These are phyloP conservation scores for Zonitis immaculata DNA, from an alignment of 2,888 invertebrate genomes.

Conservation along the genomic window DNA sequence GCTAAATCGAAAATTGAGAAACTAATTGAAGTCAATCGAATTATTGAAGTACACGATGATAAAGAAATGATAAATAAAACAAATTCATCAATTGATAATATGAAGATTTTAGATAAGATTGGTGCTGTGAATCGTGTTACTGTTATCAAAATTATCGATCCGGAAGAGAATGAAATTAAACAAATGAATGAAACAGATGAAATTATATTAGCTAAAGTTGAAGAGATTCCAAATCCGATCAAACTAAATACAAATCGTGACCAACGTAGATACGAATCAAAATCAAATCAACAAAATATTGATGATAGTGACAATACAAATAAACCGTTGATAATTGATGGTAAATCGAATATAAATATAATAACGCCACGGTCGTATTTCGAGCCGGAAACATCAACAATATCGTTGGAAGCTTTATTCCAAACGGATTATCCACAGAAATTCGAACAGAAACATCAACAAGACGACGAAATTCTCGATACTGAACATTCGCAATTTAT, in stretches of 20 bases:
- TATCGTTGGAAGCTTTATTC: slow-evolving; percentile 64
- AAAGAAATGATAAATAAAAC: slow-evolving; percentile 59
- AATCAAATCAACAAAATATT: slow-evolving; percentile 35
- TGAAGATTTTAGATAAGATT: slow-evolving; percentile 59
- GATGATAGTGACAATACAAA: background rate
- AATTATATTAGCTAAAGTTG: slow-evolving; percentile 15
- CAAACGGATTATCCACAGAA: slow-evolving; percentile 51
- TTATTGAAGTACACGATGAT: slow-evolving; percentile 60
- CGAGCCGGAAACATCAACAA: slow-evolving; percentile 58
- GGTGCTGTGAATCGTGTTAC: slow-evolving; percentile 67
- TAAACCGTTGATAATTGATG: slow-evolving; percentile 45
- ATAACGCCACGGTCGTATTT: slow-evolving; percentile 42
- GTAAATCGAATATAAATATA: slow-evolving; percentile 42
- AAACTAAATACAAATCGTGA: slow-evolving; percentile 27
- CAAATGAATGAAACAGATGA: too few relatives aligned
- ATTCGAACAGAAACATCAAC: slow-evolving; percentile 4
- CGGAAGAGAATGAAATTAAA: slow-evolving; percentile 25
- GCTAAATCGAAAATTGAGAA: slow-evolving; percentile 50
- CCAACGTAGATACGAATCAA: slow-evolving; percentile 40
- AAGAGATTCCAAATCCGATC: slow-evolving; percentile 16
- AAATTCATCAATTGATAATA: slow-evolving; percentile 46
- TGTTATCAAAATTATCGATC: slow-evolving; percentile 62
- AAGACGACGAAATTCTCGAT: slow-evolving; percentile 43
- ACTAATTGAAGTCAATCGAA: slow-evolving; percentile 64
- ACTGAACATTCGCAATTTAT: slow-evolving; percentile 43